Evolutionary conservation across 1,140 invertebrate species (phyloP).

Genomic region (Drosophila ercepeae): DNA sequence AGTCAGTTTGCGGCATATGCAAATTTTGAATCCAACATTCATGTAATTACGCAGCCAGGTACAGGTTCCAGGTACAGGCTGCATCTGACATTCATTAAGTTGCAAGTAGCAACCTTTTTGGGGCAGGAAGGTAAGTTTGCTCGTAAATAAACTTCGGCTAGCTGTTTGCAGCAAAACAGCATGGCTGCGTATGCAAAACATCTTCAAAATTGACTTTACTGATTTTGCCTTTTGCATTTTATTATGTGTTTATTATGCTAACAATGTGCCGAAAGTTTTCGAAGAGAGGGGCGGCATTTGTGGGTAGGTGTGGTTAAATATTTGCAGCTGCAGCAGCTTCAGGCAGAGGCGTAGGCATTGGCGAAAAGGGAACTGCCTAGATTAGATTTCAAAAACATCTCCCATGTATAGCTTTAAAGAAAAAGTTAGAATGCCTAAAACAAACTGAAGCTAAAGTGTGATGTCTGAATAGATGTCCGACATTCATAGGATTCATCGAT

Average conservation of each 20-base stretch:
- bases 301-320: constrained; percentile 37
- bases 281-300: constrained; percentile 8
- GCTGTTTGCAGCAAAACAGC: constrained; percentile 37
- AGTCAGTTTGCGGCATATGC: constrained; percentile 60
- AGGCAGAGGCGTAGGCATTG: constrained; percentile 30
- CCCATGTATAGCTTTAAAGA: too few relatives aligned
- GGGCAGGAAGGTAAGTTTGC: constrained; percentile 32
- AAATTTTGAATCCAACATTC: constrained; percentile 62
- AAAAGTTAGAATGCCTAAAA: too few relatives aligned
- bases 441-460: neutral
- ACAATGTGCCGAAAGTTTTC: constrained; percentile 72
- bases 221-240: constrained; percentile 73
- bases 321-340: constrained; percentile 34
- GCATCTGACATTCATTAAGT: constrained; percentile 60
- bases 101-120: constrained; percentile 32
- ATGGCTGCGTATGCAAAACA: constrained; percentile 60
- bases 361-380: too few relatives aligned
- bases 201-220: constrained; percentile 77
- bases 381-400: too few relatives aligned
- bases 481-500: neutral
- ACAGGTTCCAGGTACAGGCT: constrained; percentile 9
- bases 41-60: constrained; percentile 60
- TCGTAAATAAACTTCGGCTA: constrained; percentile 55
- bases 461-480: too few relatives aligned
- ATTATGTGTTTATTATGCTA: constrained; percentile 80